Evolutionary conservation across 2,797 vertebrate genomes (phyloP).

Genomic region (Podargus strigoides): DNA sequence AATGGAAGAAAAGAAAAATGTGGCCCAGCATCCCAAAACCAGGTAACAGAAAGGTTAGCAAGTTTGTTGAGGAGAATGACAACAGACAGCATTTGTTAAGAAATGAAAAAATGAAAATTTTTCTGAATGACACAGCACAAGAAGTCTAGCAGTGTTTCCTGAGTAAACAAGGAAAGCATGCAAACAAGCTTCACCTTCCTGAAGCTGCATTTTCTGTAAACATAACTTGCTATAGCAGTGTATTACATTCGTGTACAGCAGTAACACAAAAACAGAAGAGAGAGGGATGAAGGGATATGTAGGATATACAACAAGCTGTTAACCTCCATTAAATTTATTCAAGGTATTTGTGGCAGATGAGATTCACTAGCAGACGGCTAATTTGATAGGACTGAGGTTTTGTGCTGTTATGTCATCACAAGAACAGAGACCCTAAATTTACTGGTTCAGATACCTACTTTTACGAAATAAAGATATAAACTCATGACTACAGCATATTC

Average conservation of each 20-base stretch:
- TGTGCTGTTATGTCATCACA: neutral
- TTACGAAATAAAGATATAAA: neutral
- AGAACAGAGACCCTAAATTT: neutral
- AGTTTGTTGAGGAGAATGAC: neutral
- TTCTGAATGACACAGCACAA: neutral
- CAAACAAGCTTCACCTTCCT: neutral
- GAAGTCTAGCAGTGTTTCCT: neutral
- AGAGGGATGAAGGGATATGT: neutral
- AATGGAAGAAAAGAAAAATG: neutral
- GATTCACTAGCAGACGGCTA: neutral
- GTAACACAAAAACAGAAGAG: neutral
- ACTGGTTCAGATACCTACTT: neutral
- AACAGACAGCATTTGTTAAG: neutral
- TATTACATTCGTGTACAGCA: neutral
- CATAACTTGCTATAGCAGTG: neutral
- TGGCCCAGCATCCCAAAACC: fast-evolving
- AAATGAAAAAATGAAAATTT: neutral
- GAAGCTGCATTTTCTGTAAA: neutral
- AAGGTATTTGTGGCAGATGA: neutral
- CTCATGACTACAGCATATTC: neutral
- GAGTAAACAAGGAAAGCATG: neutral
- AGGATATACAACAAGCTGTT: neutral
- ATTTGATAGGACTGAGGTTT: neutral
- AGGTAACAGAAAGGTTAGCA: neutral
- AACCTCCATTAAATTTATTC: neutral